Percentiles rank a stretch among this genome's conserved stretches.
Evolutionary conservation across 2,113 vertebrate genomes (phyloP).

Genomic region (Paracanthobrama guichenoti): DNA sequence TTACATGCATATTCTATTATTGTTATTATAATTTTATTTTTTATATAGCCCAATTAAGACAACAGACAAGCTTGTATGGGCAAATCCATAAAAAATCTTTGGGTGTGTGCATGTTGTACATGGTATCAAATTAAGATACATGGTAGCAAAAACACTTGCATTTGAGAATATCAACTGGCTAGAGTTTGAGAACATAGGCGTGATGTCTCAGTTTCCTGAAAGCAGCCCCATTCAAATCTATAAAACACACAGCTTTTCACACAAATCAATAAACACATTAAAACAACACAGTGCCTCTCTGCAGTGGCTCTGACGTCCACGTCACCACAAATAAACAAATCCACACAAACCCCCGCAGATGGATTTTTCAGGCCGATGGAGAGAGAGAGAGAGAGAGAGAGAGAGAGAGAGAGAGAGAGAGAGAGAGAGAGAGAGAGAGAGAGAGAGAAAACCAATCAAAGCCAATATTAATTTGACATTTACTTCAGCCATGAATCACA

Average conservation of each 20-base stretch:
- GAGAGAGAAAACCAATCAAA: constrained; percentile 16
- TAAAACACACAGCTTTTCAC: not conserved
- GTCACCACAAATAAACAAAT: not conserved
- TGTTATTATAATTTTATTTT: not conserved
- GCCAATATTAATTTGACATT: constrained; percentile 39
- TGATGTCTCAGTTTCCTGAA: not conserved
- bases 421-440: constrained; percentile 22
- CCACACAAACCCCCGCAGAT: not conserved
- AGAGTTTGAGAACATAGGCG: too few relatives aligned
- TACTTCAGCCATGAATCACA: constrained; percentile 33
- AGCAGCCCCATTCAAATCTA: constrained; percentile 15
- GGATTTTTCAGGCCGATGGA: not conserved
- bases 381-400: constrained; percentile 31
- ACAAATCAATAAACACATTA: constrained; percentile 29
- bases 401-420: too few relatives aligned
- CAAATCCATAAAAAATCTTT: not conserved
- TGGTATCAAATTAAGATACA: not conserved
- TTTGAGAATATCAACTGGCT: not conserved
- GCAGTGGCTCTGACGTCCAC: not conserved
- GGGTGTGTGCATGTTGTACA: too few relatives aligned
- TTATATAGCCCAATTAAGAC: not conserved
- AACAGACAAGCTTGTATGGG: not conserved
- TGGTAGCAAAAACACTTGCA: not conserved
- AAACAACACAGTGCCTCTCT: not conserved
- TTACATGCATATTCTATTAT: not conserved